A percentile compares a stretch with the other conserved stretches of the same genome.
These are phyloP conservation scores for Oxyruncus cristatus DNA, from an alignment of 2,113 vertebrate species.

Conservation along the genomic window DNA sequence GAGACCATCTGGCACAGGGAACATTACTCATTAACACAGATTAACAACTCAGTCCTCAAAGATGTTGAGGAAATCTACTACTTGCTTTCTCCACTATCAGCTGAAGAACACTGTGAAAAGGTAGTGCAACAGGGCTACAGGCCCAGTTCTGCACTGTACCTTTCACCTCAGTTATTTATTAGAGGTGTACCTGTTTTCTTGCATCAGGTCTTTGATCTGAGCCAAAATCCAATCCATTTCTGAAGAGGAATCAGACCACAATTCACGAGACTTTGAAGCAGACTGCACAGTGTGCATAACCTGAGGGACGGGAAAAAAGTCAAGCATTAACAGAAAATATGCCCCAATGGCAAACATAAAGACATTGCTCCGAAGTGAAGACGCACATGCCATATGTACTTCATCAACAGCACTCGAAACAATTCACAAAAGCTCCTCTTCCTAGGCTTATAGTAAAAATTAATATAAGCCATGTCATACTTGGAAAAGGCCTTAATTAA, in stretches of 20 bases:
- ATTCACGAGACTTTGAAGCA: conserved; percentile 50
- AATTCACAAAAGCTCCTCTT: not conserved
- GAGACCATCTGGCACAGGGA: not conserved
- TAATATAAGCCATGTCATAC: not conserved
- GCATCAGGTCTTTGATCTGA: conserved; percentile 84
- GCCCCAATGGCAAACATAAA: not conserved
- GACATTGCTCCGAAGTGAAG: not conserved
- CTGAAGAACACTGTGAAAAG: not conserved
- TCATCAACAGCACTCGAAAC: not conserved
- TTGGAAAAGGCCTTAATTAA: not conserved
- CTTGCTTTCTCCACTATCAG: not conserved
- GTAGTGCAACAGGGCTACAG: not conserved
- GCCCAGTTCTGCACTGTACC: not conserved
- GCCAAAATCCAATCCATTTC: conserved; percentile 86
- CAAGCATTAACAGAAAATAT: not conserved
- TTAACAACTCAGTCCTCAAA: not conserved
- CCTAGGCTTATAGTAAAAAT: not conserved
- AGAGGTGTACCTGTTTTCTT: conserved; percentile 78
- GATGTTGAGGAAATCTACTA: not conserved
- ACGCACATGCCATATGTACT: not conserved
- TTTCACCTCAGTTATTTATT: not conserved
- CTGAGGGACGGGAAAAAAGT: conserved; percentile 50
- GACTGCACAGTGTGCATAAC: conserved; percentile 64
- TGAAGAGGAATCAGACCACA: conserved; percentile 75
- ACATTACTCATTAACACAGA: not conserved